phyloP scores from a whole-genome alignment of 2,797 vertebrate species.

The Acipenser oxyrinchus region DNA sequence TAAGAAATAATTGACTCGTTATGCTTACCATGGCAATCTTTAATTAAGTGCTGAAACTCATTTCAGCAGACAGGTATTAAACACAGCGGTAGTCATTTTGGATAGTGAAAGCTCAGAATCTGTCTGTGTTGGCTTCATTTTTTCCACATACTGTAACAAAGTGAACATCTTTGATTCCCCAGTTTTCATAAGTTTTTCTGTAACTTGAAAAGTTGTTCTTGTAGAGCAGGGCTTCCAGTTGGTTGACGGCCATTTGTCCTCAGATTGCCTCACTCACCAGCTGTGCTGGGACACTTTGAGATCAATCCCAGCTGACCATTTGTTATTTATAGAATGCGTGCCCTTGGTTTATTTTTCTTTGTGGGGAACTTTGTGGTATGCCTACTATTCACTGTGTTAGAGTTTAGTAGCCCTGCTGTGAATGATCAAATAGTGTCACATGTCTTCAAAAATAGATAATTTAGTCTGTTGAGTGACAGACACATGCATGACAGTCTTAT shows the following conservation, averaged over 20 bases:
- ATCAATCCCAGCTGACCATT: conserved; percentile 34
- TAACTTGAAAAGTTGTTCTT: too few species aligned
- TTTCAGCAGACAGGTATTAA: too few species aligned
- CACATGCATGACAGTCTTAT: not conserved
- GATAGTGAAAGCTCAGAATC: too few species aligned
- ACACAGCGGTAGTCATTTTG: too few species aligned
- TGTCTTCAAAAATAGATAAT: not conserved
- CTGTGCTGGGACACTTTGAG: conserved; percentile 2
- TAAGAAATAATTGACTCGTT: too few species aligned
- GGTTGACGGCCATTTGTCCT: not conserved
- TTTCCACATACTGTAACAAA: too few species aligned
- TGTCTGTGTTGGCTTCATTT: too few species aligned
- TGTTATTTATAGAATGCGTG: conserved; percentile 56
- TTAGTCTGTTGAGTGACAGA: conserved; percentile 6
- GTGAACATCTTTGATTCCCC: too few species aligned
- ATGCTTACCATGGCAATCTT: too few species aligned
- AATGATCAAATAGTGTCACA: not conserved
- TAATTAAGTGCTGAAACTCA: too few species aligned
- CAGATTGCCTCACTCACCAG: not conserved
- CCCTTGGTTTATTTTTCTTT: conserved; percentile 36
- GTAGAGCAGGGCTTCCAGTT: too few species aligned
- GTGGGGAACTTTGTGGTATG: conserved; percentile 29
- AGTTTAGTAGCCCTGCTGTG: not conserved
- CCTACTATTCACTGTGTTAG: not conserved
- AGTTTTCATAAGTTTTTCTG: too few species aligned